phyloP scores from a whole-genome alignment of 2,113 vertebrate genomes.

The Fulmarus glacialis region DNA sequence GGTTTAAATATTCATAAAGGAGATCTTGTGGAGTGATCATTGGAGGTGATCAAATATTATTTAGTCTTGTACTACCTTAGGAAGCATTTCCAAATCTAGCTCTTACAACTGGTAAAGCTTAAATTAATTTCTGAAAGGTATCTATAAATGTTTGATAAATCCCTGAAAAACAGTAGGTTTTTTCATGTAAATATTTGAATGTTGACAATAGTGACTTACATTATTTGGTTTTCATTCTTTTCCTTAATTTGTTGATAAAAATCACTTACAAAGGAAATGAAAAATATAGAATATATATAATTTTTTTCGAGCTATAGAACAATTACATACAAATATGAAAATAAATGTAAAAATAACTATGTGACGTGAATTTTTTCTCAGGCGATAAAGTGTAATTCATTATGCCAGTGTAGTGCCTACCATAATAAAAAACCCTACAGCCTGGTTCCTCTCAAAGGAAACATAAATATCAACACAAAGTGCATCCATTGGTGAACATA shows the following conservation, averaged over 20 bases:
- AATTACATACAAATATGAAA: not conserved
- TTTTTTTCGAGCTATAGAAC: not conserved
- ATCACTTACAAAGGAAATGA: not conserved
- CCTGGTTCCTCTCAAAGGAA: not conserved
- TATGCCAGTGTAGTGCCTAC: not conserved
- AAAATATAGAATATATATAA: not conserved
- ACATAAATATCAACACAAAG: not conserved
- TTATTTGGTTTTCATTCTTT: not conserved
- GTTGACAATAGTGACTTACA: not conserved
- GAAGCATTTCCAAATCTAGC: not conserved
- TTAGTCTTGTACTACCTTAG: not conserved
- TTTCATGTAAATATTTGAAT: not conserved
- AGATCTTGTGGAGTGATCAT: not conserved
- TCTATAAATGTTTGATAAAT: not conserved
- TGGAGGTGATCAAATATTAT: not conserved
- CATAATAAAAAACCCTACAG: not conserved
- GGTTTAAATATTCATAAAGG: not conserved
- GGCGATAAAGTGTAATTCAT: not conserved
- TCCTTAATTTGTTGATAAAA: not conserved
- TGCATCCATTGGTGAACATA: not conserved
- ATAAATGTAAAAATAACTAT: not conserved
- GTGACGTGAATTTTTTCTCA: not conserved
- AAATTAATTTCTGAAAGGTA: not conserved
- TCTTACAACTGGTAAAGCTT: not conserved
- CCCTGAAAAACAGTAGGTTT: not conserved